Base-by-base conservation (phyloP, 2,113 vertebrate genomes). In the Chloropsis hardwickii region DNA sequence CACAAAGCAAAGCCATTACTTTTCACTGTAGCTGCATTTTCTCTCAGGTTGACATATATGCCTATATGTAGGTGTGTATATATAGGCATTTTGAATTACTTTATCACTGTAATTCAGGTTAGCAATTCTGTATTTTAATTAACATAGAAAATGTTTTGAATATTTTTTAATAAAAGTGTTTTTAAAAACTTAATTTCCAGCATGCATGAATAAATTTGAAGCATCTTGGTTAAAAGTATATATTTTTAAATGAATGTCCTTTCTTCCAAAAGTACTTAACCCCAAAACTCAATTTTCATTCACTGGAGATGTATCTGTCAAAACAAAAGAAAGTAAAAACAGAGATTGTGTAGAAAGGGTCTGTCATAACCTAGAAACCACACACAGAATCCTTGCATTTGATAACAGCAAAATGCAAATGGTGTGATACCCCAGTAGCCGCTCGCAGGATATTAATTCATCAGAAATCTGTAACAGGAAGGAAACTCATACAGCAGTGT, bases 131-230 rank as follows among this genome's bases (percentile, higher is more conserved):
- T 58, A 37, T 50, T 77, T 90, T 80, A 72, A 88, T 53, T 35
- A 73, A 47, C 9, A 74, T 8, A 54, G n/a, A 60, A 84, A 82
- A 67, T n/a, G 9, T 69, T 81, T 39, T 12, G 23, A 61, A 48
- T 90, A 67, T 85, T 93, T 94, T 94, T 82, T 3, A 91, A 94
- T 94, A 89, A 78, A 94, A 74, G 4, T 29, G 3, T 51, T 89
- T n/a, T 2, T 4, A 78, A 19, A 47, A 66, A 4, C 6, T 44
- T 16, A 21, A 70, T 80, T 83, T 90, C 33, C 25, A 74, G 47
- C 40, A 48, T 7, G 12, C 4, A 5, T 71, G 9, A 78, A 90
- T 94, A 81, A 78, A 76, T 90, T 67, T 50, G 45, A 93, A 92
- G 14, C 15, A 61, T 29, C 51, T 74, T 61, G 13, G 15, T 57